Evolutionary conservation across 2,888 invertebrate genomes (phyloP), one percentile per base, ranked within the genome.

Genomic region (Leptinotarsa haldemani): DNA sequence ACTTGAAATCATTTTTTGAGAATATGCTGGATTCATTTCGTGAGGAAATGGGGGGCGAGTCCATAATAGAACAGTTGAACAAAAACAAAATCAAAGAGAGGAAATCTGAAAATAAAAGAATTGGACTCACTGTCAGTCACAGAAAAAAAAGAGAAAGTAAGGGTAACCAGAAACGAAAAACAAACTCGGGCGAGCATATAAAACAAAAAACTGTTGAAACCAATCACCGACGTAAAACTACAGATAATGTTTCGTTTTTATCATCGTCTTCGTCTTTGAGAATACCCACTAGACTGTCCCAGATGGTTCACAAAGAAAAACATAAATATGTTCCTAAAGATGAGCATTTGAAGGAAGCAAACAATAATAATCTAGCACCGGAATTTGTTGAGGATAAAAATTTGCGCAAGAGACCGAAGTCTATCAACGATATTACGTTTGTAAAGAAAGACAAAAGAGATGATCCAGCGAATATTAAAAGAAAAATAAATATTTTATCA

Each of bases 401-500:
- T 53, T 50, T 48, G 12, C 25, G 48, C 18, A 70, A 50, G 20
- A 71, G 7, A 15, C 12, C 58, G n/a, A 15, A 50, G 30, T 15
- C 40, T 16, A 1, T 20, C 15, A 25, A 65, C 7, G 40, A 56
- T 20, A 25, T 15, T 25, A 13, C 16, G 15, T 50, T 22, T 12
- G 53, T 4, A 9, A n/a, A 22, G 67, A 52, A 52, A 52, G 18
- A 22, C 30, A 30, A 9, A 13, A 22, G 16, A 16, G 15, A 40
- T 40, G n/a, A 7, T 16, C 7, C 61, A 61, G 61, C 13, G 2
- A 61, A 40, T 16, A 16, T 13, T 25, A 22, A 20, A 16, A 67
- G 52, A 16, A 74, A 71, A 48, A 74, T 74, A 3, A 74, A 74
- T 58, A 68, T 74, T 47, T 48, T 74, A 22, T 74, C 74, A 7